Percentiles rank a stretch among this genome's conserved stretches.
Evolutionary conservation across 1,140 invertebrate genomes (phyloP).

Genomic region (Pteromalus puparum): DNA sequence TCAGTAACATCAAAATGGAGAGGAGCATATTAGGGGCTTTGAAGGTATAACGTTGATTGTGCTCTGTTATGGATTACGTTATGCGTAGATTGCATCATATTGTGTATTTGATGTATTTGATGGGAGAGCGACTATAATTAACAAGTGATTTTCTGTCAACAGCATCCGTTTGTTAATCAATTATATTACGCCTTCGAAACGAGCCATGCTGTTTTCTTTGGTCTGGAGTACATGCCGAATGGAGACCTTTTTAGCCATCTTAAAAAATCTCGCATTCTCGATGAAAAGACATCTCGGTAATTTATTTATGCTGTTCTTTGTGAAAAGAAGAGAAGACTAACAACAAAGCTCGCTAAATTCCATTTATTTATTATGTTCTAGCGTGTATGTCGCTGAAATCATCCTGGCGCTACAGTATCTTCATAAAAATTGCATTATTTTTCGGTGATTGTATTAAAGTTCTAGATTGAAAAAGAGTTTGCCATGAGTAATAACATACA

Average conservation of each 20-base stretch:
- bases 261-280: conserved; percentile 97
- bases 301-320: conserved; percentile 31
- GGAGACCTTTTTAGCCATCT: conserved; percentile 96
- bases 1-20: conserved; percentile 99
- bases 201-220: conserved; percentile 96
- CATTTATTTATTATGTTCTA: conserved; percentile 77
- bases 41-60: conserved; percentile 80
- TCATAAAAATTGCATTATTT: conserved; percentile 96
- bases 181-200: conserved; percentile 99
- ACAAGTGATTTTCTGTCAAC: conserved; percentile 59
- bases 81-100: not conserved
- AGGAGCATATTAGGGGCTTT: conserved; percentile 98
- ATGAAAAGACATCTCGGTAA: conserved; percentile 97
- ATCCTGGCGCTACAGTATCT: conserved; percentile 98
- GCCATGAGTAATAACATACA: not conserved
- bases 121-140: not conserved
- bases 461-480: not conserved
- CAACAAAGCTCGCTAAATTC: not conserved
- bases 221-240: conserved; percentile 97
- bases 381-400: conserved; percentile 99
- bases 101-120: not conserved
- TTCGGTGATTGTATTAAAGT: conserved; percentile 73
- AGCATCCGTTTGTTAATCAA: conserved; percentile 99
- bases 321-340: too few relatives aligned
- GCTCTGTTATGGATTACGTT: too few relatives aligned